Evolutionary conservation across 2,113 vertebrate genomes (phyloP).

Genomic region (Ictidomys tridecemlineatus): DNA sequence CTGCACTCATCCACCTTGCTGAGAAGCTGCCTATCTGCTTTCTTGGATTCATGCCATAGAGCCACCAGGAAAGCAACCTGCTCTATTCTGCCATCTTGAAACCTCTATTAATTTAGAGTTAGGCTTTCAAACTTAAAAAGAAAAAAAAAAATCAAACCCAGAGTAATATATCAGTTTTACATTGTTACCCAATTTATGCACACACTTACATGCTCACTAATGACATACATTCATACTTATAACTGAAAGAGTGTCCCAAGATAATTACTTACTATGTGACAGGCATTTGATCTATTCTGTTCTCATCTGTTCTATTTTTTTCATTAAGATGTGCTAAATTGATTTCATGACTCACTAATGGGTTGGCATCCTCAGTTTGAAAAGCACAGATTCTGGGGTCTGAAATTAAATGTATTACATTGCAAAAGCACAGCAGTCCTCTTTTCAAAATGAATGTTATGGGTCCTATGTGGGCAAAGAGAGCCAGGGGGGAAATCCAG

Average conservation of each 20-base stretch:
- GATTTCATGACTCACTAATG: conserved; percentile 3
- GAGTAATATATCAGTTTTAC: background rate
- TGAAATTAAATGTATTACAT: background rate
- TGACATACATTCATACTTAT: background rate
- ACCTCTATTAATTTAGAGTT: conserved; percentile 4
- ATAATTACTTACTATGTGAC: background rate
- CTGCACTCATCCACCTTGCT: too few species aligned
- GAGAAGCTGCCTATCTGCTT: too few species aligned
- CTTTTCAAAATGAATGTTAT: conserved; percentile 33
- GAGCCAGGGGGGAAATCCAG: background rate
- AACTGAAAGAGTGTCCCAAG: background rate
- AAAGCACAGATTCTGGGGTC: conserved; percentile 19
- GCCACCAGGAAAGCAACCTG: too few species aligned
- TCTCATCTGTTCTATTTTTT: background rate
- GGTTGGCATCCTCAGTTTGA: conserved; percentile 15
- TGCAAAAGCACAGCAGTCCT: background rate
- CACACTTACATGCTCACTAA: background rate
- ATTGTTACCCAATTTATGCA: background rate
- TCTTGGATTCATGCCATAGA: too few species aligned
- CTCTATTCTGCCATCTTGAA: too few species aligned
- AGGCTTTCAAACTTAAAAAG: background rate
- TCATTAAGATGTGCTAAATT: conserved; percentile 47
- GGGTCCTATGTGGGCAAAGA: background rate
- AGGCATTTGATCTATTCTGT: background rate
- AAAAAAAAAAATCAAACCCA: background rate